These are phyloP conservation scores for Lethocerus indicus DNA, from an alignment of 1,140 invertebrate genomes.

Conservation along the genomic window DNA sequence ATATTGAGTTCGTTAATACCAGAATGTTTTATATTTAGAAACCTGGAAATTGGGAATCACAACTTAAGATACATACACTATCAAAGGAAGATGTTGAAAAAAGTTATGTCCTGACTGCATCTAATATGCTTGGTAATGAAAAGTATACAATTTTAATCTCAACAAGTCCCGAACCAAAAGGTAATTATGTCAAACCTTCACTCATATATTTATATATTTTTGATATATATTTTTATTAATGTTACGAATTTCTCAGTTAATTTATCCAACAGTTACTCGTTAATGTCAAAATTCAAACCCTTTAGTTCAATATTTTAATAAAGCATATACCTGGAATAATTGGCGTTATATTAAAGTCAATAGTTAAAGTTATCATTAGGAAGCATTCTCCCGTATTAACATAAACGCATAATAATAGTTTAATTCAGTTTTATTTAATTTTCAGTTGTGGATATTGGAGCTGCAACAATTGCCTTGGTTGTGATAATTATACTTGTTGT, in stretches of 20 bases:
- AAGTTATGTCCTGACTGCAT: slow-evolving; percentile 41
- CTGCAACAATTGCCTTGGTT: slow-evolving; percentile 56
- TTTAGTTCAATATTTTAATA: background rate
- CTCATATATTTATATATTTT: background rate
- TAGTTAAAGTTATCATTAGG: too few relatives aligned
- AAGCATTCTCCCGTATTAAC: background rate
- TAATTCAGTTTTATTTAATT: slow-evolving; percentile 1
- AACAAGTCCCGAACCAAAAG: slow-evolving; percentile 46
- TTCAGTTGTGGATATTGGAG: slow-evolving; percentile 28
- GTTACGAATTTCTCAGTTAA: background rate
- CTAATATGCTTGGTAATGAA: slow-evolving; percentile 41
- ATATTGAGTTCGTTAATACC: too few relatives aligned
- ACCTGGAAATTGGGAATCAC: slow-evolving; percentile 43
- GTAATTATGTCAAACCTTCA: slow-evolving; percentile 24
- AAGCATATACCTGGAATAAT: background rate
- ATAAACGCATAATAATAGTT: background rate
- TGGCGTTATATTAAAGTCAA: too few relatives aligned
- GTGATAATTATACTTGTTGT: slow-evolving; percentile 46
- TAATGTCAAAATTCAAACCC: background rate
- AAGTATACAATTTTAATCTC: slow-evolving; percentile 47
- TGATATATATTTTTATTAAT: background rate
- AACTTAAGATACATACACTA: slow-evolving; percentile 41
- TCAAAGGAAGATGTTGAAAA: slow-evolving; percentile 58
- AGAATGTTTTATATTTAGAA: slow-evolving; percentile 30
- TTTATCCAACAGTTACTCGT: background rate